These are phyloP conservation scores for Austrolebias charrua DNA, from an alignment of 2,797 vertebrate species.

Conservation along the genomic window DNA sequence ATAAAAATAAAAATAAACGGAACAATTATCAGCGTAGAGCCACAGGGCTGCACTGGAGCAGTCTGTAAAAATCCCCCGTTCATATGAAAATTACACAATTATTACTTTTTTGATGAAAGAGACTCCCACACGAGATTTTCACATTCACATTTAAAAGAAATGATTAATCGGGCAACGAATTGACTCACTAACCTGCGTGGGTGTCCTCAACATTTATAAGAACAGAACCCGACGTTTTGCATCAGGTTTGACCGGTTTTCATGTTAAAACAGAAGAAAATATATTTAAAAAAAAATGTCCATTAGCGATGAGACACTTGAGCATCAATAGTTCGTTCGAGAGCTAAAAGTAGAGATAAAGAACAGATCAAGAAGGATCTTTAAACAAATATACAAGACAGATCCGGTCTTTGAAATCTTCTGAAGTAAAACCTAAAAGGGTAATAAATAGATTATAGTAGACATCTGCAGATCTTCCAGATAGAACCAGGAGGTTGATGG, in stretches of 20 bases:
- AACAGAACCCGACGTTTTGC: neutral
- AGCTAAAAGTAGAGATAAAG: neutral
- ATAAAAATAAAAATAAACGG: too few species aligned
- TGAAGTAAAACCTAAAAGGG: slow-evolving; percentile 18
- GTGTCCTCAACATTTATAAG: slow-evolving; percentile 15
- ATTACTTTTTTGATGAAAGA: neutral
- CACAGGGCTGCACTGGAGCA: too few species aligned
- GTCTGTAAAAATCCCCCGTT: too few species aligned
- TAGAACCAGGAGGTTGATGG: slow-evolving; percentile 8
- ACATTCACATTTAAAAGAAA: slow-evolving; percentile 19
- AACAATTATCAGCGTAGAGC: too few species aligned
- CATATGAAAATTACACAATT: too few species aligned
- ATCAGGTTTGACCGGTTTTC: slow-evolving; percentile 15
- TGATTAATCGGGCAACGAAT: slow-evolving; percentile 27
- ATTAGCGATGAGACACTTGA: neutral
- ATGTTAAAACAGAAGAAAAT: slow-evolving; percentile 1
- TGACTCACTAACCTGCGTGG: slow-evolving; percentile 36
- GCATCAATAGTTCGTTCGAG: neutral
- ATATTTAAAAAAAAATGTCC: neutral
- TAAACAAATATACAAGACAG: slow-evolving; percentile 14
- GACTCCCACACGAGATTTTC: slow-evolving; percentile 43
- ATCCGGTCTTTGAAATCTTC: slow-evolving; percentile 22
- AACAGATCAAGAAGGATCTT: slow-evolving; percentile 19
- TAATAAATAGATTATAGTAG: slow-evolving; percentile 34
- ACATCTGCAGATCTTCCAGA: slow-evolving; percentile 9